These are phyloP conservation scores for Hirundichthys speculiger DNA, from an alignment of 2,113 vertebrate species.

Conservation along the genomic window DNA sequence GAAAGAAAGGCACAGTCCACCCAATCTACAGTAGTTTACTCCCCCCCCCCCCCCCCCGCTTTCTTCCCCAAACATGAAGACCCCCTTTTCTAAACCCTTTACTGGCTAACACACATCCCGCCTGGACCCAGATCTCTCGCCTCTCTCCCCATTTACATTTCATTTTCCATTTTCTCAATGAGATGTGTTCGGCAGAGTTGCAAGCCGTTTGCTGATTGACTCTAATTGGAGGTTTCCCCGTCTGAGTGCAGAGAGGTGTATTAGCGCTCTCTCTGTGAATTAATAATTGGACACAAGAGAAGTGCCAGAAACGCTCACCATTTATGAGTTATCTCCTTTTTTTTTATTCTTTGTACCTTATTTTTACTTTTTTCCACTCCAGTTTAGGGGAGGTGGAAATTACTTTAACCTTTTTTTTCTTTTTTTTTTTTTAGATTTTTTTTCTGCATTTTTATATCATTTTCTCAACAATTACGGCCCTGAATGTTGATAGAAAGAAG, in stretches of 20 bases:
- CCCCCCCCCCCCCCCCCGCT: neutral
- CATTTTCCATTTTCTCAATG: slow-evolving; percentile 70
- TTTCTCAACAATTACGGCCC: slow-evolving; percentile 21
- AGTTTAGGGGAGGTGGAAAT: slow-evolving; percentile 6
- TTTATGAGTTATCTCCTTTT: slow-evolving; percentile 76
- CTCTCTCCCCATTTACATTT: slow-evolving; percentile 79
- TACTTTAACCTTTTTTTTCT: slow-evolving; percentile 66
- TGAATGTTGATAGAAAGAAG: slow-evolving; percentile 27
- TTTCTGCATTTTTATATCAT: slow-evolving; percentile 74
- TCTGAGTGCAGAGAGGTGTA: slow-evolving; percentile 88
- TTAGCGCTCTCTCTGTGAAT: slow-evolving; percentile 89
- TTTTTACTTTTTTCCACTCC: slow-evolving; percentile 10
- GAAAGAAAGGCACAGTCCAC: slow-evolving; percentile 1
- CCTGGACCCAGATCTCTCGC: no score
- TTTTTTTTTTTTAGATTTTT: no score
- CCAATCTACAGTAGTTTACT: slow-evolving; percentile 18
- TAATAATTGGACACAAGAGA: slow-evolving; percentile 93
- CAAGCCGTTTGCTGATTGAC: slow-evolving; percentile 90
- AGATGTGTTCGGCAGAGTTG: slow-evolving; percentile 79
- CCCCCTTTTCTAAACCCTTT: slow-evolving; percentile 78
- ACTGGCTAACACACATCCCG: slow-evolving; percentile 64
- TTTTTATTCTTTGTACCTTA: slow-evolving; percentile 49
- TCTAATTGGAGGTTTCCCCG: slow-evolving; percentile 97
- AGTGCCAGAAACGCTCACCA: slow-evolving; percentile 83
- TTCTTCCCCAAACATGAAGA: slow-evolving; percentile 48